phyloP scores from a whole-genome alignment of 2,888 invertebrate species.

The Drosophila parthenogenetica region DNA sequence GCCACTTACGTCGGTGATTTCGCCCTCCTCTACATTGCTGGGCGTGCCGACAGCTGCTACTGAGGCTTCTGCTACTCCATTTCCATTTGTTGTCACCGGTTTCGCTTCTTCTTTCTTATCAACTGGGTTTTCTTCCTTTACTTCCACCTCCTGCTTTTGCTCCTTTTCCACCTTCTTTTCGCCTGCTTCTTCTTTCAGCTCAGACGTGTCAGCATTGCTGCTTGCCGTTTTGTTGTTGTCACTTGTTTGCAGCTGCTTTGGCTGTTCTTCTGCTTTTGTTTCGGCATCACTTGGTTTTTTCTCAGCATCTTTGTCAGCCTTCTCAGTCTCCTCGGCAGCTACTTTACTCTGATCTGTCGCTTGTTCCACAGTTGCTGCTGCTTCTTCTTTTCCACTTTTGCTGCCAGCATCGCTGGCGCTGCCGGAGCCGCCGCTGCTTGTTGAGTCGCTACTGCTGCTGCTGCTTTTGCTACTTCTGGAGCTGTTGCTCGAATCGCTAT shows the following conservation, averaged over 20 bases:
- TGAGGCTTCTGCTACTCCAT: conserved; percentile 17
- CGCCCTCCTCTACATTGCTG: conserved; percentile 61
- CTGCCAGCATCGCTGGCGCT: conserved; percentile 44
- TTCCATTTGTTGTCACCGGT: conserved; percentile 44
- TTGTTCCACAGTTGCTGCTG: conserved; percentile 19
- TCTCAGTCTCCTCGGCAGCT: conserved; percentile 1
- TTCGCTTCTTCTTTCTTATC: conserved; percentile 1
- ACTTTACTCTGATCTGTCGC: not conserved
- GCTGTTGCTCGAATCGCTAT: conserved; percentile 65
- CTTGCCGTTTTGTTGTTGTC: conserved; percentile 22
- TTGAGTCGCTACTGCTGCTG: conserved; percentile 44
- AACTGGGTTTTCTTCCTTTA: not conserved
- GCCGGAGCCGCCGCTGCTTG: conserved; percentile 47
- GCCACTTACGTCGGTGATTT: conserved; percentile 65
- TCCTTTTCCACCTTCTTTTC: conserved; percentile 7
- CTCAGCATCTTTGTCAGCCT: conserved; percentile 2
- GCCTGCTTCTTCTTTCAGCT: conserved; percentile 36
- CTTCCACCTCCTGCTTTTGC: not conserved
- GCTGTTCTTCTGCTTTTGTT: conserved; percentile 4
- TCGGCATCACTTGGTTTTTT: conserved; percentile 23
- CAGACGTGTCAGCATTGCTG: conserved; percentile 53
- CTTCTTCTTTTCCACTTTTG: conserved; percentile 39
- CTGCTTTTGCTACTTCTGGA: conserved; percentile 50
- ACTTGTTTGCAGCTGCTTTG: conserved; percentile 4
- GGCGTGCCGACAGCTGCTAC: conserved; percentile 3